Evolutionary conservation across 2,888 invertebrate genomes (phyloP).

Genomic region (Fissipunctia ypsillon): DNA sequence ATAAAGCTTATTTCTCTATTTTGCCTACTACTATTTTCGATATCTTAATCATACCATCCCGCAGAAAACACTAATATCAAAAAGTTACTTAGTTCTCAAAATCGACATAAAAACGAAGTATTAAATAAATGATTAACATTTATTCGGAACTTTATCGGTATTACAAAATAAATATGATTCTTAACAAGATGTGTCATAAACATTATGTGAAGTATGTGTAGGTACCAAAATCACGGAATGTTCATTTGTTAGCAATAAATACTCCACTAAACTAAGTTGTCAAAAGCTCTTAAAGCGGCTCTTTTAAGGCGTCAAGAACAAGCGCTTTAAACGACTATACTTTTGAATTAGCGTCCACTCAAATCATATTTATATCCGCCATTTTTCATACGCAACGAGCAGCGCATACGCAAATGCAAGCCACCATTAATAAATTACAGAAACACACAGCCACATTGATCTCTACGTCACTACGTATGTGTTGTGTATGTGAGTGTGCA

Average conservation of each 20-base stretch:
- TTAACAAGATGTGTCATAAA: slow-evolving; percentile 16
- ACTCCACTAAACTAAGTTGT: slow-evolving; percentile 60
- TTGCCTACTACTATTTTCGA: neutral
- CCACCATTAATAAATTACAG: slow-evolving; percentile 88
- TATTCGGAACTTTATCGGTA: neutral
- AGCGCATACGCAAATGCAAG: slow-evolving; percentile 86
- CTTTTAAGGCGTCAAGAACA: slow-evolving; percentile 74
- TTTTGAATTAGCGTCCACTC: slow-evolving; percentile 84
- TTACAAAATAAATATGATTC: slow-evolving; percentile 15
- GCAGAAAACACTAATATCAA: neutral
- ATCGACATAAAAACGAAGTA: neutral
- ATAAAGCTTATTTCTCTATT: neutral
- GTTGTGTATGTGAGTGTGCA: slow-evolving; percentile 71
- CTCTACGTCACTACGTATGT: slow-evolving; percentile 76
- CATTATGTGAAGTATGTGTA: neutral
- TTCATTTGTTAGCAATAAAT: slow-evolving; percentile 57
- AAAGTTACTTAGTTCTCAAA: neutral
- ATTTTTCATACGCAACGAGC: slow-evolving; percentile 85
- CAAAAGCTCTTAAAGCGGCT: slow-evolving; percentile 70
- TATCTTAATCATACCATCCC: neutral
- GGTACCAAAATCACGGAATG: slow-evolving; percentile 46
- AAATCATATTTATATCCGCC: slow-evolving; percentile 84
- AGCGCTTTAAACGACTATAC: slow-evolving; percentile 78
- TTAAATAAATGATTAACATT: neutral
- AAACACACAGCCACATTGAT: slow-evolving; percentile 81